Conservation (phyloP, 2,888 invertebrate genomes). For the Hirtodrosophila trivittata region DNA sequence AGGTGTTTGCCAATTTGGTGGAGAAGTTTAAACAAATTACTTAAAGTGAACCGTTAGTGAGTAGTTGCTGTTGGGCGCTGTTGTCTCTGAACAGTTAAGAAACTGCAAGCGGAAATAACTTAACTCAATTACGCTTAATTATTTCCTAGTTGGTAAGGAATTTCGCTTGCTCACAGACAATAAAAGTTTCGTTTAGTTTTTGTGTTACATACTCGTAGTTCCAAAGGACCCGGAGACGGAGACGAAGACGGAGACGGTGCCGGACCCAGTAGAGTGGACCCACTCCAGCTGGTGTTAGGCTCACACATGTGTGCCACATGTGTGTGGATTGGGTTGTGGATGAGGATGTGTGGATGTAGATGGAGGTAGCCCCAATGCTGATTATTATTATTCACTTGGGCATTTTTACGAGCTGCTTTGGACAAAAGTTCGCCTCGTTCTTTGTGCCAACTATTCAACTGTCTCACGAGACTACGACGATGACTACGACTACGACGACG, state of each 20-base stretch:
- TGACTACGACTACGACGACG: slow-evolving; percentile 12
- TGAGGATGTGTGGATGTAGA: neutral
- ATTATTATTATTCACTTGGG: slow-evolving; percentile 82
- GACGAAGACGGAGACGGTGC: neutral
- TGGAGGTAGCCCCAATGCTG: slow-evolving; percentile 58
- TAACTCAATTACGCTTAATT: slow-evolving; percentile 81
- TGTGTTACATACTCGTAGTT: slow-evolving; percentile 51
- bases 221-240: slow-evolving; percentile 19
- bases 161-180: slow-evolving; percentile 69
- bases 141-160: slow-evolving; percentile 78
- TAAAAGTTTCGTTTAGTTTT: slow-evolving; percentile 75
- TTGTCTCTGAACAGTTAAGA: slow-evolving; percentile 33
- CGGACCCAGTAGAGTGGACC: neutral
- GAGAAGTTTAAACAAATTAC: slow-evolving; percentile 45
- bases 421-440: slow-evolving; percentile 68
- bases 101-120: slow-evolving; percentile 74
- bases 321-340: slow-evolving; percentile 7
- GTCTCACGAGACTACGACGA: slow-evolving; percentile 48
- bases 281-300: slow-evolving; percentile 13
- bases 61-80: slow-evolving; percentile 8
- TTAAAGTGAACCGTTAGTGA: slow-evolving; percentile 40
- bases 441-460: slow-evolving; percentile 58
- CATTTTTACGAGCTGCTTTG: slow-evolving; percentile 80
- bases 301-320: slow-evolving; percentile 35
- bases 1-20: too few species aligned